Percentiles rank a stretch among this genome's conserved stretches.
phyloP scores from a whole-genome alignment of 2,113 vertebrate species.

The Panthera uncia region DNA sequence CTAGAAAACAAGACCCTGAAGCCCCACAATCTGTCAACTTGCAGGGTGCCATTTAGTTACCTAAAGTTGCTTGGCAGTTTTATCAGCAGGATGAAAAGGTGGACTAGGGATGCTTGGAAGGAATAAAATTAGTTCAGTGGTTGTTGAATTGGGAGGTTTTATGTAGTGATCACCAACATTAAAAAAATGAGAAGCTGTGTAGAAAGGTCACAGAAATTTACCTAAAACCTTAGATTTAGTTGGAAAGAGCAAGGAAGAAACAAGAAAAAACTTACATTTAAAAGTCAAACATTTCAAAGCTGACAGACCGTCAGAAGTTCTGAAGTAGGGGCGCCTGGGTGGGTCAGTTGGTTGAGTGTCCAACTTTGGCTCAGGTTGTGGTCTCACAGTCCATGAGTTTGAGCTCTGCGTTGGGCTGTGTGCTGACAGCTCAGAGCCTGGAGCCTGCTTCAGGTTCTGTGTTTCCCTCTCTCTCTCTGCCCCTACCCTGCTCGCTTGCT shows the following conservation, averaged over 20 bases:
- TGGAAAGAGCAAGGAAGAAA: not conserved
- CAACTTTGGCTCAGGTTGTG: no score
- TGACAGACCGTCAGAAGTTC: not conserved
- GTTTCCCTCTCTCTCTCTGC: no score
- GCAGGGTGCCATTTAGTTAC: not conserved
- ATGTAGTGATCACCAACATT: not conserved
- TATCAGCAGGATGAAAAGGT: not conserved
- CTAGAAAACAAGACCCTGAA: constrained; percentile 25
- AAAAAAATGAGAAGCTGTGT: not conserved
- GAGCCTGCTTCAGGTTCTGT: no score
- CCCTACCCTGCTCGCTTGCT: no score
- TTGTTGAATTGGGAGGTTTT: not conserved
- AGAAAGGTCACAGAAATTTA: not conserved
- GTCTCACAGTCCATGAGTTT: no score
- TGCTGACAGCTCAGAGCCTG: no score
- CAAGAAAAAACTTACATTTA: constrained; percentile 19
- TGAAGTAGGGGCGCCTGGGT: not conserved
- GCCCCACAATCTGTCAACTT: not conserved
- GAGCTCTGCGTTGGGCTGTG: no score
- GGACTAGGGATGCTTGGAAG: not conserved
- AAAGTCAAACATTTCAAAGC: constrained; percentile 43
- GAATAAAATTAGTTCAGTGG: not conserved
- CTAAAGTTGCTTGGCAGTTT: not conserved
- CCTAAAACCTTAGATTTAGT: constrained; percentile 3
- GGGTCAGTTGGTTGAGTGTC: no score